Conservation (phyloP, 2,113 vertebrate species). For the Varanus salvator region DNA sequence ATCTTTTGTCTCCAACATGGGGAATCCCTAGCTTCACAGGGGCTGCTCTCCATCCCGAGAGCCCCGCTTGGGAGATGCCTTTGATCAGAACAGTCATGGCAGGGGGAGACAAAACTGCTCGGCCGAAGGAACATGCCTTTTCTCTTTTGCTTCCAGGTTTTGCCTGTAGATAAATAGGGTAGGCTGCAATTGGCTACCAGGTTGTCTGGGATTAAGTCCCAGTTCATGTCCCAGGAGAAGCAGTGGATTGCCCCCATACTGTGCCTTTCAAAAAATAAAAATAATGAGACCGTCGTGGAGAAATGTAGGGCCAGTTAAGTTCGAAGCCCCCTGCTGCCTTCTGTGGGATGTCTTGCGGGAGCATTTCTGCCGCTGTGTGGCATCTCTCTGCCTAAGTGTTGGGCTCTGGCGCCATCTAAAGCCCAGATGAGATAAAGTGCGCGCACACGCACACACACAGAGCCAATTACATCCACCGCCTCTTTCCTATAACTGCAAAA, state of each 20-base stretch:
- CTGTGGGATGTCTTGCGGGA: slow-evolving; percentile 41
- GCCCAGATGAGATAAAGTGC: slow-evolving; percentile 43
- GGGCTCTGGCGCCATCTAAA: slow-evolving; percentile 81
- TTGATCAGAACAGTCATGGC: slow-evolving; percentile 49
- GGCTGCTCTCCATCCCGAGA: not conserved
- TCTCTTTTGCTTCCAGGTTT: slow-evolving; percentile 19
- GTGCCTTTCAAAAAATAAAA: too few relatives aligned
- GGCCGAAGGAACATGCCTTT: slow-evolving; percentile 26
- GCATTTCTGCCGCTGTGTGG: not conserved
- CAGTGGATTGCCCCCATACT: too few relatives aligned
- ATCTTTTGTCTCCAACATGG: too few relatives aligned
- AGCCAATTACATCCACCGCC: not conserved
- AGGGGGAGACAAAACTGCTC: slow-evolving; percentile 39
- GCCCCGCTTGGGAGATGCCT: slow-evolving; percentile 53
- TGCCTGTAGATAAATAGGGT: slow-evolving; percentile 19
- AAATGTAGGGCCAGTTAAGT: slow-evolving; percentile 42
- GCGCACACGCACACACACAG: not conserved
- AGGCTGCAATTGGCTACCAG: not conserved
- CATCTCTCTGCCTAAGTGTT: not conserved
- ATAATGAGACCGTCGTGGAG: slow-evolving; percentile 45
- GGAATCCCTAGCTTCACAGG: too few relatives aligned
- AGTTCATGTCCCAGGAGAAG: too few relatives aligned
- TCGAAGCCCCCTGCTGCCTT: not conserved
- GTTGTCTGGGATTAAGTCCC: not conserved
- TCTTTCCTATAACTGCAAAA: not conserved